Conservation (phyloP, 2,888 invertebrate genomes). For the Flabesymbios commensalis region DNA sequence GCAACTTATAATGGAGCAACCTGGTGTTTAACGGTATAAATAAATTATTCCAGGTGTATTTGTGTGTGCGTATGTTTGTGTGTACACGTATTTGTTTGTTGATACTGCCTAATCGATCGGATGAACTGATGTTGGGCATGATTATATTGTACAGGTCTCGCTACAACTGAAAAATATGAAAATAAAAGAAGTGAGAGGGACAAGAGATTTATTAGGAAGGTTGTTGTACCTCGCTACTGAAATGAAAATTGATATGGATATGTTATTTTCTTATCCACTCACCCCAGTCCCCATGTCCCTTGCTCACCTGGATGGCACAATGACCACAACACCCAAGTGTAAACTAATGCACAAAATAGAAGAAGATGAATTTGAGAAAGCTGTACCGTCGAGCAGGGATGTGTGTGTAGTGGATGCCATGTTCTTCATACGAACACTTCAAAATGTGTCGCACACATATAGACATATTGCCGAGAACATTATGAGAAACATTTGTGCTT, state of each 20-base stretch:
- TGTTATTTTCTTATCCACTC: conserved; percentile 12
- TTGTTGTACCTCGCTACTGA: conserved; percentile 5
- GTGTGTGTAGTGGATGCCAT: neutral
- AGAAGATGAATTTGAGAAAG: neutral
- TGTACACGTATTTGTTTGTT: too few relatives aligned
- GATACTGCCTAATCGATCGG: too few relatives aligned
- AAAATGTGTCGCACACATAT: neutral
- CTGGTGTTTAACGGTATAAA: too few relatives aligned
- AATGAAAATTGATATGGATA: conserved; percentile 8
- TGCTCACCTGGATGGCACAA: conserved; percentile 14
- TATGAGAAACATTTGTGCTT: neutral
- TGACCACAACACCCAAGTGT: conserved; percentile 9
- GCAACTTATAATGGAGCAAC: too few relatives aligned
- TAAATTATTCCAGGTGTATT: too few relatives aligned
- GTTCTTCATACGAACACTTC: neutral
- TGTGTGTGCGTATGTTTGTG: too few relatives aligned
- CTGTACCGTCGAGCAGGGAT: neutral
- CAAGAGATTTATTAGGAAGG: conserved; percentile 16
- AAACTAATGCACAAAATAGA: neutral
- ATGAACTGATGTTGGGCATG: too few relatives aligned
- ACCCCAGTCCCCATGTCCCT: conserved; percentile 20
- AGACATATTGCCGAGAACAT: neutral
- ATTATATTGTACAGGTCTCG: too few relatives aligned
- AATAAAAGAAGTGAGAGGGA: conserved; percentile 10
- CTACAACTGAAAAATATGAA: conserved; percentile 1